phyloP scores from a whole-genome alignment of 2,888 invertebrate species.

The Sesia bembeciformis region DNA sequence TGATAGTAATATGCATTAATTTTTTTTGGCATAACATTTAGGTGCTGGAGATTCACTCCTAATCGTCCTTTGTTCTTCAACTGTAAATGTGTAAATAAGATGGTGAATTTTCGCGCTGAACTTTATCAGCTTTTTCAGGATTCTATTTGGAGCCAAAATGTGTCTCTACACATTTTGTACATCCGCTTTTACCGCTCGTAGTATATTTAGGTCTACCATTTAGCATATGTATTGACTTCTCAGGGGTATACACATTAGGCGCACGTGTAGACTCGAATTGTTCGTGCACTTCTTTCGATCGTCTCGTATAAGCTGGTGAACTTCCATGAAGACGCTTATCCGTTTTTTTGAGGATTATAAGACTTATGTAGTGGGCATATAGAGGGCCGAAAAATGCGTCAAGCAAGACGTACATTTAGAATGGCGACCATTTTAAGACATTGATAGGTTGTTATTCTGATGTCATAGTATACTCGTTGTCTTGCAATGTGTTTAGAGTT shows the following conservation, averaged over 20 bases:
- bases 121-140: conserved; percentile 76
- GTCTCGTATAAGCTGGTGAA: conserved; percentile 82
- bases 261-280: conserved; percentile 80
- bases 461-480: no score
- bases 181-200: conserved; percentile 77
- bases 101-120: conserved; percentile 76
- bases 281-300: conserved; percentile 77
- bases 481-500: no score
- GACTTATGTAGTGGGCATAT: conserved; percentile 37
- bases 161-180: conserved; percentile 73
- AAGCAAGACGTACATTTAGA: no score
- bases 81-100: conserved; percentile 79
- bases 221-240: conserved; percentile 74
- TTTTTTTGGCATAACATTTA: conserved; percentile 77
- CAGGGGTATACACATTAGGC: conserved; percentile 78
- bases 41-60: conserved; percentile 81
- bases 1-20: conserved; percentile 72
- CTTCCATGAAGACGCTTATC: conserved; percentile 73
- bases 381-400: no score
- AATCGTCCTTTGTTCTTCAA: conserved; percentile 75
- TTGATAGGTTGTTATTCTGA: no score
- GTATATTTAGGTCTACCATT: conserved; percentile 80
- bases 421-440: no score
- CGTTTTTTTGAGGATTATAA: conserved; percentile 74
- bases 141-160: conserved; percentile 67